Conservation (phyloP, 2,797 vertebrate species). For the Avahi laniger region DNA sequence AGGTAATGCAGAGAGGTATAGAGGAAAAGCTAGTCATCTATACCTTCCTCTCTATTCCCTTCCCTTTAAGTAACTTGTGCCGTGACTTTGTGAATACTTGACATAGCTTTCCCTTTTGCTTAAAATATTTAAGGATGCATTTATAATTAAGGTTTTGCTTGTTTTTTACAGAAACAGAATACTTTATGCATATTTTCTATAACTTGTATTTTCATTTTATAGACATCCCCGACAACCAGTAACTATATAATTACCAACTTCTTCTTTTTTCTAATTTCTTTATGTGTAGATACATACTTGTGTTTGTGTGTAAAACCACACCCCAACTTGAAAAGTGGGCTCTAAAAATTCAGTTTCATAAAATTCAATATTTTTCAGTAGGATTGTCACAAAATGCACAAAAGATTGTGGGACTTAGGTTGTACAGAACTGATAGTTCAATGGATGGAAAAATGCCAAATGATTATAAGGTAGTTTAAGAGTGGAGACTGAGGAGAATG, state of each 20-base stretch:
- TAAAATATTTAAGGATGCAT: neutral
- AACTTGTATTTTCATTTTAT: conserved; percentile 7
- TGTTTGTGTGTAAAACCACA: neutral
- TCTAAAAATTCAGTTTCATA: neutral
- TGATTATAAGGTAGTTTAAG: neutral
- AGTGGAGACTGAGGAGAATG: neutral
- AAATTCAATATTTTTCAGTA: neutral
- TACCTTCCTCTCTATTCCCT: neutral
- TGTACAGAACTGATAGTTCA: neutral
- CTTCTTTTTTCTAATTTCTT: conserved; percentile 29
- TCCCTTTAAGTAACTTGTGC: neutral
- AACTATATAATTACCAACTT: neutral
- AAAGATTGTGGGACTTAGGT: neutral
- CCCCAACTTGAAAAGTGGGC: neutral
- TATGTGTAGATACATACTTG: neutral
- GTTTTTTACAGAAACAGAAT: neutral
- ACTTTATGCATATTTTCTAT: neutral
- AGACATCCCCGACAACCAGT: neutral
- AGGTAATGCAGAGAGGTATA: neutral
- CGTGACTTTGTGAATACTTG: neutral
- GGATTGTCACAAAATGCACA: neutral
- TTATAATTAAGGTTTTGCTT: neutral
- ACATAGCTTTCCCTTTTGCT: neutral
- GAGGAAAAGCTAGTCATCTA: neutral
- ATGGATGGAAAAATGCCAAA: neutral